Base-by-base conservation (phyloP, 2,888 invertebrate genomes). In the Loripinus fragilis region DNA sequence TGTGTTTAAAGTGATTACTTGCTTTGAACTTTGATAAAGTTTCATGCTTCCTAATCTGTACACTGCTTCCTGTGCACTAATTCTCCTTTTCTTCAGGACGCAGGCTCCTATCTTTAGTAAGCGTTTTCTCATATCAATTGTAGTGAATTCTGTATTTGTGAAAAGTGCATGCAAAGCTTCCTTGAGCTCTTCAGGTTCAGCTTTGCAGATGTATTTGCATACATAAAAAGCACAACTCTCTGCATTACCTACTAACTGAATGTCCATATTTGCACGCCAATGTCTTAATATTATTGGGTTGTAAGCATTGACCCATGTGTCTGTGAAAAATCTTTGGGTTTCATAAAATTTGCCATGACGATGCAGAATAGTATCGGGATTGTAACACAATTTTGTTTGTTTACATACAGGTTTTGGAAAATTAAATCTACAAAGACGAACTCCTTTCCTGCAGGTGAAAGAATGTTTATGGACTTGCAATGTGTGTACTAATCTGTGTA, bases 331-430 rank as follows among this genome's bases (percentile, higher is more conserved):
- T n/a, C 80, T 52, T 20, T 55, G n/a, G 5, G 75, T 78, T 75
- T 81, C 81, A 76, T 78, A 78, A 75, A 78, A 78, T 50, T 52
- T 65, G 25, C 73, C 65, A 70, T 75, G 68, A 25, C 42, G 52
- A n/a, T 69, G 17, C 38, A 33, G 41, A 41, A 48, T 71, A 23
- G 71, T 67, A 71, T 76, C 64, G 33, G 71, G 35, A 74, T 71
- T 81, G 42, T 35, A 55, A 17, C 74, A 35, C 48, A 77, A 38
- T 48, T 73, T 68, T 28, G 77, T 77, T 71, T 71, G 23, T 30
- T 0, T 48, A 42, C 65, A 55, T 68, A 30, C 64, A 42, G 42
- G 65, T 23, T 52, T 50, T 28, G 80, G 76, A 71, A 76, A 76
- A 35, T 75, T 76, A 74, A 80, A 80, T 28, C 77, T 52, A 72